A percentile compares a stretch with the other conserved stretches of the same genome.
phyloP scores from a whole-genome alignment of 2,113 vertebrate genomes.

The Plectropomus leopardus region DNA sequence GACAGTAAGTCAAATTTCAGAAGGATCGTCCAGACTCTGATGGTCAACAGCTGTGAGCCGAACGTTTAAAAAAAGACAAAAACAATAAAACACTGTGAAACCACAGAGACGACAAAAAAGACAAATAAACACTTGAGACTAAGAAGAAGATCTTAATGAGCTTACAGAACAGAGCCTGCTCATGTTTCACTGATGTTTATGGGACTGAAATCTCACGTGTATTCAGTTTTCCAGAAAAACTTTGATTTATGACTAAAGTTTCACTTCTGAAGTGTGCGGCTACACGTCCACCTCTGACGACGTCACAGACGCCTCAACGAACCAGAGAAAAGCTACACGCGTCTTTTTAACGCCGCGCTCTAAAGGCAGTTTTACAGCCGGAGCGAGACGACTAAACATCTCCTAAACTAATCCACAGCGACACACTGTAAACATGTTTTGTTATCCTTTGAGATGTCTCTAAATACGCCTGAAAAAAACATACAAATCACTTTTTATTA shows the following conservation, averaged over 20 bases:
- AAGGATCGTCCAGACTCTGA: not conserved
- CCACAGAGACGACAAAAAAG: not conserved
- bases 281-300: not conserved
- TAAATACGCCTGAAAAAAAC: not conserved
- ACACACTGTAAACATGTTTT: conserved; percentile 19
- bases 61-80: not conserved
- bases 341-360: not conserved
- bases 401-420: not conserved
- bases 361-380: conserved; percentile 13
- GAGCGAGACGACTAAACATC: not conserved
- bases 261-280: too few species aligned
- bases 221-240: too few species aligned
- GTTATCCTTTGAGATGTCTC: not conserved
- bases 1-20: not conserved
- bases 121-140: too few species aligned
- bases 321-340: conserved; percentile 1
- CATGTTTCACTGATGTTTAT: not conserved
- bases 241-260: too few species aligned
- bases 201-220: not conserved
- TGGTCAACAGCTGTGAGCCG: not conserved
- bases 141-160: too few species aligned
- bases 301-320: not conserved
- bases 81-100: not conserved
- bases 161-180: not conserved
- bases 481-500: not conserved